Evolutionary conservation across 1,140 invertebrate genomes (phyloP), one percentile per base, ranked within the genome.

Genomic region (Scaptomyza hsui): DNA sequence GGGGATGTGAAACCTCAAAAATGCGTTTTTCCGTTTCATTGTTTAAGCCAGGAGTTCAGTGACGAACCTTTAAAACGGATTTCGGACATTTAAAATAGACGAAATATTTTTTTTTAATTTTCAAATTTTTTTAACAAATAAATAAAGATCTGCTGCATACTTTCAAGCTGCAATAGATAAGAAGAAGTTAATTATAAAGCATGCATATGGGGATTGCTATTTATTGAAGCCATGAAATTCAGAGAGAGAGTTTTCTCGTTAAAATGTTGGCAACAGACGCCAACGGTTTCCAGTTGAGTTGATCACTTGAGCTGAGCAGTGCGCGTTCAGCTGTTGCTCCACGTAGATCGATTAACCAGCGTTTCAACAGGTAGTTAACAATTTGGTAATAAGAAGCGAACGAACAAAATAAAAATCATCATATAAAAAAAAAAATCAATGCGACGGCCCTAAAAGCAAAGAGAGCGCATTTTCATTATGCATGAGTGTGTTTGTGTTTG

Each of bases 291-390:
- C 32, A 48, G 18, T 49, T 53, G 15, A 51, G 61, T 45, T 26
- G 62, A 71, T 71, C 68, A 12, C 15, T 26, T 47, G 21, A 10
- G 39, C 19, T 32, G 13, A 47, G 9, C 68, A 65, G 68, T 65
- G 68, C 15, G 52, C 51, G 15, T 71, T 65, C 52, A 39, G 68
- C 42, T 44, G 35, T 39, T 52, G 52, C 15, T 19, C 13, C 15
- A 49, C 5, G 9, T 13, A 32, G 44, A 51, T 15, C 26, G 47
- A 44, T 41, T 9, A 6, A 29, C 9, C 35, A 26, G 15, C 7
- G 26, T 52, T 19, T 35, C 37, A 60, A 60, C 64, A 68, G 56
- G 64, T 44, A 60, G 16, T 47, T 26, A 64, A 65, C 26, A 49
- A 32, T 29, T 48, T 63, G 35, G 35, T 56, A 24, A 57, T 29